Evolutionary conservation across 2,113 vertebrate genomes (phyloP), one percentile per base, ranked within the genome.

Genomic region (Sterrhoptilus dennistouni): DNA sequence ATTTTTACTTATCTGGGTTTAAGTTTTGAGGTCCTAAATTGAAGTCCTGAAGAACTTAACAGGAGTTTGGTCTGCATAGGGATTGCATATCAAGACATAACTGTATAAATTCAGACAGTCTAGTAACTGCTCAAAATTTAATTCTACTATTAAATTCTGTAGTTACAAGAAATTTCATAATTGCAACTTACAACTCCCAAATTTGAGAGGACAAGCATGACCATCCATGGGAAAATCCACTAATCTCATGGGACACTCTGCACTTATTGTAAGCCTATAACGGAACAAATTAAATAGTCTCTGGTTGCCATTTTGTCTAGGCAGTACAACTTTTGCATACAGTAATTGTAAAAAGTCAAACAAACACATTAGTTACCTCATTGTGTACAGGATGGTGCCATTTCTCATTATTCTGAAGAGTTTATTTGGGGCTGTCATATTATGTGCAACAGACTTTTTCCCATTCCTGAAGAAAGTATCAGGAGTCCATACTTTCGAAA

Each of bases 191-290:
- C 99, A 99, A 98, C 99, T 99, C 97, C 99, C 99, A 98, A 99
- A 99, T 98, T 99, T 99, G 93, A 99, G 98, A 80, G 99, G 99
- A 87, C 99, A 99, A 56, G 99, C 99, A 85, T 99, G 99, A 90
- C 99, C 99, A 94, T 99, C 99, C 99, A 99, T 99, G 66, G 99
- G 99, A 96, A 99, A 99, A 98, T 99, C 98, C 98, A 99, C 98
- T 66, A 99, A 97, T 98, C 98, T 99, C 99, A 99, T 99, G 74
- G 99, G 99, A 97, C 99, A 99, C 97, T 99, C 99, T 15, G 99
- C 99, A 96, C 98, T 99, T 96, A 99, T 99, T 83, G 99, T 99
- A 97, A 99, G 98, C 97, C 99, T 99, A 98, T 89, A 96, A 96
- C 42, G 84, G 95, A 98, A 97, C 86, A 98, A 95, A 97, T 93